These are phyloP conservation scores for Clanis bilineata DNA, from an alignment of 2,888 invertebrate species.

Conservation along the genomic window DNA sequence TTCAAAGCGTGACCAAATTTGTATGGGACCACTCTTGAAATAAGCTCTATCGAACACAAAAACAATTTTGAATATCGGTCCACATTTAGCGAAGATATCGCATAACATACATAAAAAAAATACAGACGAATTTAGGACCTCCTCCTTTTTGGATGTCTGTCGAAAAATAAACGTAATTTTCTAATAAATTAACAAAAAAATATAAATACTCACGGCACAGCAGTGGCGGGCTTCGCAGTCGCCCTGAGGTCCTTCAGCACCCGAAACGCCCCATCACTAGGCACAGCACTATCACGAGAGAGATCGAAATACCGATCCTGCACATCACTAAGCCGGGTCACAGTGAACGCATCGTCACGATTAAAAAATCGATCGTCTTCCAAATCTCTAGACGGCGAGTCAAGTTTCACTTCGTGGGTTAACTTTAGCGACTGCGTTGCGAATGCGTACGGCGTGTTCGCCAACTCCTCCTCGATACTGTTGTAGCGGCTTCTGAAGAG, in stretches of 20 bases:
- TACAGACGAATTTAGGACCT: too few species aligned
- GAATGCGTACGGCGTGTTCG: constrained; percentile 79
- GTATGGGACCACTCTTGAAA: too few species aligned
- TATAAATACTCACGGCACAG: constrained; percentile 18
- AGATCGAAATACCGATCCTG: constrained; percentile 74
- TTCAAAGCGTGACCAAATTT: too few species aligned
- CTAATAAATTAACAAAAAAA: not conserved
- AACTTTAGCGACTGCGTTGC: constrained; percentile 66
- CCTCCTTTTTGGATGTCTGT: too few species aligned
- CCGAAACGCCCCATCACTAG: constrained; percentile 51
- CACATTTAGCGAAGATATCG: too few species aligned
- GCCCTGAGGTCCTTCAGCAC: constrained; percentile 45
- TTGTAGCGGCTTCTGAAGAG: constrained; percentile 77
- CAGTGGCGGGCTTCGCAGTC: constrained; percentile 7
- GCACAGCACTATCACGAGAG: constrained; percentile 41
- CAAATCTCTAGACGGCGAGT: constrained; percentile 63
- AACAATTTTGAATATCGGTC: too few species aligned
- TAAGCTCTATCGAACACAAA: too few species aligned
- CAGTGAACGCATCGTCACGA: constrained; percentile 62
- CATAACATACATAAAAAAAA: too few species aligned
- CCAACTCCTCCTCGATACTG: constrained; percentile 75
- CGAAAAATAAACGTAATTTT: not conserved
- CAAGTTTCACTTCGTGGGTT: constrained; percentile 51
- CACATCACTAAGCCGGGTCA: constrained; percentile 72
- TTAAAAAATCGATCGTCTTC: constrained; percentile 68